A percentile compares a stretch with the other conserved stretches of the same genome.
These are phyloP conservation scores for Lophius piscatorius DNA, from an alignment of 2,113 vertebrate genomes.

Conservation along the genomic window DNA sequence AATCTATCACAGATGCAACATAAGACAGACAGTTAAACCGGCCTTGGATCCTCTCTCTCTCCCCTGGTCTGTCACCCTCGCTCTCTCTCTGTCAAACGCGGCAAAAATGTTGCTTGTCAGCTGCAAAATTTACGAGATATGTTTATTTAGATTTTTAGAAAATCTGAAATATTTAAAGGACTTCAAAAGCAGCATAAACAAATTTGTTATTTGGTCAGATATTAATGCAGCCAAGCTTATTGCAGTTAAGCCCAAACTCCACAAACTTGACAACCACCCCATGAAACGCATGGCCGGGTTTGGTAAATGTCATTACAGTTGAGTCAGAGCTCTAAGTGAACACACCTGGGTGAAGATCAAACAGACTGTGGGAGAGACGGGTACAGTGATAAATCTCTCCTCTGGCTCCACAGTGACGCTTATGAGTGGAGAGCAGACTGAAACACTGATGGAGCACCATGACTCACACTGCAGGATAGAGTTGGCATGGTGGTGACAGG, in stretches of 20 bases:
- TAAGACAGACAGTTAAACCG: slow-evolving; percentile 44
- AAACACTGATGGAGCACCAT: slow-evolving; percentile 48
- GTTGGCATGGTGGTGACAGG: slow-evolving; percentile 32
- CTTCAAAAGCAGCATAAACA: no score
- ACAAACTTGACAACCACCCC: slow-evolving; percentile 29
- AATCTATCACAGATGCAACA: slow-evolving; percentile 42
- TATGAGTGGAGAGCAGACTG: slow-evolving; percentile 56
- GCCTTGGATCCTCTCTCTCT: slow-evolving; percentile 38
- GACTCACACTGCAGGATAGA: slow-evolving; percentile 63
- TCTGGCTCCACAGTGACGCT: slow-evolving; percentile 56
- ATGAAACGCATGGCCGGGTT: slow-evolving; percentile 25
- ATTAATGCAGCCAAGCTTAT: slow-evolving; percentile 27
- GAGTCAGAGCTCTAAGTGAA: slow-evolving; percentile 70
- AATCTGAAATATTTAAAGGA: no score
- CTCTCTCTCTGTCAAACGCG: no score
- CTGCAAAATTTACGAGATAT: no score
- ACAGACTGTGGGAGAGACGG: slow-evolving; percentile 42
- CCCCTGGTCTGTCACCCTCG: no score
- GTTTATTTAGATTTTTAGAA: no score
- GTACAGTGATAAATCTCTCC: slow-evolving; percentile 60
- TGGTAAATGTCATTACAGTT: slow-evolving; percentile 55
- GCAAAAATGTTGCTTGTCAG: no score
- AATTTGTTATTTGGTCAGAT: no score
- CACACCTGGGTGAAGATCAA: slow-evolving; percentile 73
- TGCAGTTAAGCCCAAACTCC: background rate